A percentile compares a stretch with the other conserved stretches of the same genome.
Evolutionary conservation across 2,797 vertebrate species (phyloP).

Genomic region (Eulemur rubriventer): DNA sequence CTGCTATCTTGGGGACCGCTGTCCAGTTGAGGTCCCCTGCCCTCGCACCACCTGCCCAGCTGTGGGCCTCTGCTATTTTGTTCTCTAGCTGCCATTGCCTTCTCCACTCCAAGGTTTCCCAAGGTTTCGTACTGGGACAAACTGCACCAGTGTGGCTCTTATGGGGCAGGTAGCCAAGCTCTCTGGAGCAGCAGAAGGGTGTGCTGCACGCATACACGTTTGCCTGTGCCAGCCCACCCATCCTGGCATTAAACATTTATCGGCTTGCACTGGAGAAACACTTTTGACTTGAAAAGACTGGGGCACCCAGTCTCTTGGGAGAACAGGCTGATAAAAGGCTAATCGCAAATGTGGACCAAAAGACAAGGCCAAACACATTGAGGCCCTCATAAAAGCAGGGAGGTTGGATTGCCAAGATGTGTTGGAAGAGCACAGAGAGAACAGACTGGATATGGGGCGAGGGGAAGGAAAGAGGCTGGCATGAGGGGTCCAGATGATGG

Average conservation of each 20-base stretch:
- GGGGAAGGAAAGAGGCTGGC: not conserved
- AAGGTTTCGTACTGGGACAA: not conserved
- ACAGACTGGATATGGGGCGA: not conserved
- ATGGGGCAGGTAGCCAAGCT: not conserved
- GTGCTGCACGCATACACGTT: not conserved
- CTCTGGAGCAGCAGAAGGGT: not conserved
- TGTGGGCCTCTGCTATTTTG: not conserved
- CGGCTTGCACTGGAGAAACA: not conserved
- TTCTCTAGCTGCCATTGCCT: not conserved
- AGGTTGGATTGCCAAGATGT: not conserved
- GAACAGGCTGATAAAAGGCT: not conserved
- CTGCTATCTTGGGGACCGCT: not conserved
- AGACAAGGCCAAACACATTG: not conserved
- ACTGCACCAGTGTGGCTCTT: not conserved
- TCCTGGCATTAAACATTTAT: constrained; percentile 15
- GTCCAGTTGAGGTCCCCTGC: not conserved
- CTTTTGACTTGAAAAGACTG: not conserved
- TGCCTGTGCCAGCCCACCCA: not conserved
- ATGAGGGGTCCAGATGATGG: not conserved
- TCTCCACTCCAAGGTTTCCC: not conserved
- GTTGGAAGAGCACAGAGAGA: not conserved
- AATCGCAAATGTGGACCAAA: not conserved
- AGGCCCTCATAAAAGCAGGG: not conserved
- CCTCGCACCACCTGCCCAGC: not conserved
- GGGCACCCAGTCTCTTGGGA: not conserved